Evolutionary conservation across 35 echinoderm and acorn worm species (phyloP), one percentile per base, ranked within the genome.

Genomic region (Strongylocentrotus purpuratus): DNA sequence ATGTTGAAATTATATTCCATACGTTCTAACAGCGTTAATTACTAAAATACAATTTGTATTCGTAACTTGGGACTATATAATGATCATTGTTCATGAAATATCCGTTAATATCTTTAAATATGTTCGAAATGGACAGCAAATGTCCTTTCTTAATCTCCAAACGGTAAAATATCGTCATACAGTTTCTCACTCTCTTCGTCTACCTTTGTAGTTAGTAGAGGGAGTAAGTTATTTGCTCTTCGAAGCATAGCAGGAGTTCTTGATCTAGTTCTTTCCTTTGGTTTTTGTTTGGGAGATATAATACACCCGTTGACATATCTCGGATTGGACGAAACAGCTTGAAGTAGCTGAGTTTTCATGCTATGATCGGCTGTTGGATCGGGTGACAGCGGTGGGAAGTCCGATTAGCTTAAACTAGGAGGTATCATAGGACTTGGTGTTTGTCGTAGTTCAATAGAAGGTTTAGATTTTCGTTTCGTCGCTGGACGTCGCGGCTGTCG

Each of bases 251-350:
- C 91, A 20, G 91, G 91, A 12, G 91, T 93, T 31, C 91, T 47
- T 32, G 91, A 93, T 58, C 91, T 46, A 47, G 91, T 50, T 31
- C 91, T 47, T 31, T 93, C 91, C 48, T 32, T 93, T 47, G 91
- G 91, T 46, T 93, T 93, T 58, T 93, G 91, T 32, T 93, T 93
- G 4, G 91, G 91, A 50, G 91, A 93, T 22, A 93, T 93, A 20
- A 93, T 46, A 93, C 91, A 93, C 48, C 46, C 91, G 91, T 93
- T 93, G 46, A 93, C 91, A 58, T 93, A 93, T 52, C 91, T 33
- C 5, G 91, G 91, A 46, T 93, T 58, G n/a, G 46, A 47, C 11
- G 91, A 93, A 31, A 9, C 28, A 31, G 32, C 91, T 32, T 93
- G 32, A 31, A 93, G 33, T 17, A 93, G 31, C 22, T 93, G 46